phyloP scores from a whole-genome alignment of 2,888 invertebrate species.

The Arctia plantaginis region DNA sequence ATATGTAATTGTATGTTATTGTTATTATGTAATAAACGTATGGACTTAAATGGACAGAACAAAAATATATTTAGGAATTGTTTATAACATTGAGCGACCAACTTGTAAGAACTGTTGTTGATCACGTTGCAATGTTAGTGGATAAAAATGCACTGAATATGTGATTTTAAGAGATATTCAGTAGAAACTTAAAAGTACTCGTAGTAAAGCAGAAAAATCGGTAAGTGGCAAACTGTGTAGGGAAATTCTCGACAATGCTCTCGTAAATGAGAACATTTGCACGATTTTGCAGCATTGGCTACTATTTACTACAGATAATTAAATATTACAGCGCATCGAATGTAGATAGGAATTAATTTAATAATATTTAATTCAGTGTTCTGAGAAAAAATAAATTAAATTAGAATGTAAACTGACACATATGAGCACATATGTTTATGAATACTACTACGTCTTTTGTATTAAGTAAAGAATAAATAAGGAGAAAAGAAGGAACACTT shows the following conservation, averaged over 20 bases:
- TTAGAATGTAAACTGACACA: no score
- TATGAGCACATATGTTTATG: no score
- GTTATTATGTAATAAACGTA: no score
- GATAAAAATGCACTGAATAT: not conserved
- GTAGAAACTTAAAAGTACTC: not conserved
- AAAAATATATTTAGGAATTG: no score
- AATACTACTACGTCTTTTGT: no score
- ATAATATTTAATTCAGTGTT: not conserved
- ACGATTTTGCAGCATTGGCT: slow-evolving; percentile 7
- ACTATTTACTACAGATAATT: not conserved
- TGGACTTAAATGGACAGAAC: no score
- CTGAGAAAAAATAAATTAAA: not conserved
- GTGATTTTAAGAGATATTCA: not conserved
- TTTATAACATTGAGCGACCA: no score
- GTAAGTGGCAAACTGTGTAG: slow-evolving; percentile 27
- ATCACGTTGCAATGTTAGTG: not conserved
- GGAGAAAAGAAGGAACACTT: no score
- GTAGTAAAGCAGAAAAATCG: slow-evolving; percentile 21
- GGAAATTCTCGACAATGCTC: slow-evolving; percentile 13
- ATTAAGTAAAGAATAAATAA: no score
- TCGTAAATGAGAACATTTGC: slow-evolving; percentile 15
- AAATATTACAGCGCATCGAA: not conserved
- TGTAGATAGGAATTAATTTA: not conserved
- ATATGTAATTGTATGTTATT: no score
- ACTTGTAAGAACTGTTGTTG: not conserved